Evolutionary conservation across 2,797 vertebrate species (phyloP).

Genomic region (Gallirallus australis): DNA sequence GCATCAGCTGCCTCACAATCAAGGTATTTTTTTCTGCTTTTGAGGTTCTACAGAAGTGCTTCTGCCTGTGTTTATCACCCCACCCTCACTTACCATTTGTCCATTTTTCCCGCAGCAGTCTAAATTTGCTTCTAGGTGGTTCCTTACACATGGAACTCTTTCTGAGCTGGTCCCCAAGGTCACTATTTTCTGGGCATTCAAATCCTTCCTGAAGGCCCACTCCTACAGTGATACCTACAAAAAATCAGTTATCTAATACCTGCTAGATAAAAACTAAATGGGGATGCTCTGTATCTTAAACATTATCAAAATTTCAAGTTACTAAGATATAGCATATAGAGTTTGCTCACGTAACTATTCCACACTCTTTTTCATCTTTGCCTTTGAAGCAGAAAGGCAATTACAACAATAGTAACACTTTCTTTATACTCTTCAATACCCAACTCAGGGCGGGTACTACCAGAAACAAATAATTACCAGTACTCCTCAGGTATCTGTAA

Average conservation of each 20-base stretch:
- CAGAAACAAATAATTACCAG: slow-evolving; percentile 16
- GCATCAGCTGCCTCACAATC: background rate
- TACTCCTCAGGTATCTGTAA: background rate
- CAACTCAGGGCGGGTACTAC: background rate
- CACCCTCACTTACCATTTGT: background rate
- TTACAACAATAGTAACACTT: background rate
- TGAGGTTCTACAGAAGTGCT: background rate
- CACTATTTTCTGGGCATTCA: slow-evolving; percentile 24
- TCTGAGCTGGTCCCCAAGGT: slow-evolving; percentile 12
- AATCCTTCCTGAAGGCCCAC: slow-evolving; percentile 22
- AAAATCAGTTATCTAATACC: slow-evolving; percentile 24
- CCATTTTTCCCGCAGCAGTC: slow-evolving; percentile 17
- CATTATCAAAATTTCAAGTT: background rate
- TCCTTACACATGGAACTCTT: slow-evolving; percentile 27
- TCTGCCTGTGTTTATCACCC: background rate
- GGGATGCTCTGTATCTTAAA: background rate
- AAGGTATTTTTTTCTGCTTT: background rate
- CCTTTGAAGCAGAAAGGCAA: background rate
- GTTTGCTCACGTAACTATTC: background rate
- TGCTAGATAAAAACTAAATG: background rate
- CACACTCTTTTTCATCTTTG: background rate
- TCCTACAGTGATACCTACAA: slow-evolving; percentile 21
- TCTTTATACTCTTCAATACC: background rate
- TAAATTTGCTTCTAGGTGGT: slow-evolving; percentile 20
- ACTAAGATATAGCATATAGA: background rate